phyloP scores from a whole-genome alignment of 1,140 invertebrate species.

The Brachionus rubens region DNA sequence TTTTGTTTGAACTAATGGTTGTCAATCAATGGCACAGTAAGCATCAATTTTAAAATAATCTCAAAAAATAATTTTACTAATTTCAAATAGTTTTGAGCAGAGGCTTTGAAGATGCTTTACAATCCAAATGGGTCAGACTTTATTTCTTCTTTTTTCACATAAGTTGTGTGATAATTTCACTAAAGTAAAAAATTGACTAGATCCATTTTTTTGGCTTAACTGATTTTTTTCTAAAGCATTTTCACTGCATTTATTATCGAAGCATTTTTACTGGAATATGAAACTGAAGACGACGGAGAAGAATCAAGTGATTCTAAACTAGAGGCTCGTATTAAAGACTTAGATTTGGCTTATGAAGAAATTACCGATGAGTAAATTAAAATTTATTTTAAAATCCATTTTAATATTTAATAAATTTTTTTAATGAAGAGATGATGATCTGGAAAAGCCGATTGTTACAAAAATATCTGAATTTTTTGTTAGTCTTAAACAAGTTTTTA shows the following conservation, averaged over 20 bases:
- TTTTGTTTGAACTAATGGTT: conserved; percentile 63
- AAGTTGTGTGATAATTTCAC: conserved; percentile 62
- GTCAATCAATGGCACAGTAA: conserved; percentile 67
- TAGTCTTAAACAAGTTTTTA: neutral
- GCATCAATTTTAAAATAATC: conserved; percentile 48
- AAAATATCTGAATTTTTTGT: neutral
- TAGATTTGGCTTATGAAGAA: conserved; percentile 8
- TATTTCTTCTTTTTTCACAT: conserved; percentile 64
- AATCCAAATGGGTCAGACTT: conserved; percentile 59
- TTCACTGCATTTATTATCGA: conserved; percentile 65
- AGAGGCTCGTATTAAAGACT: neutral
- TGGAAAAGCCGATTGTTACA: neutral
- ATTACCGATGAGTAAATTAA: neutral
- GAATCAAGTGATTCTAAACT: neutral
- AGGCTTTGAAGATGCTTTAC: conserved; percentile 54
- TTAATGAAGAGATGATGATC: neutral
- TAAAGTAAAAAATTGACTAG: conserved; percentile 59
- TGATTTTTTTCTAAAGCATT: conserved; percentile 59
- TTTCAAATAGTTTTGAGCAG: conserved; percentile 31
- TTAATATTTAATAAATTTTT: neutral
- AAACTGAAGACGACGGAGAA: conserved; percentile 6
- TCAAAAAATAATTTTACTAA: conserved; percentile 7
- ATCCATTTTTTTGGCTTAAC: neutral
- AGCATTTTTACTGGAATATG: conserved; percentile 64
- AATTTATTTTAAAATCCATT: neutral